A percentile compares a stretch with the other conserved stretches of the same genome.
Conservation (phyloP, 2,113 vertebrate species). For the Sminthopsis crassicaudata region DNA sequence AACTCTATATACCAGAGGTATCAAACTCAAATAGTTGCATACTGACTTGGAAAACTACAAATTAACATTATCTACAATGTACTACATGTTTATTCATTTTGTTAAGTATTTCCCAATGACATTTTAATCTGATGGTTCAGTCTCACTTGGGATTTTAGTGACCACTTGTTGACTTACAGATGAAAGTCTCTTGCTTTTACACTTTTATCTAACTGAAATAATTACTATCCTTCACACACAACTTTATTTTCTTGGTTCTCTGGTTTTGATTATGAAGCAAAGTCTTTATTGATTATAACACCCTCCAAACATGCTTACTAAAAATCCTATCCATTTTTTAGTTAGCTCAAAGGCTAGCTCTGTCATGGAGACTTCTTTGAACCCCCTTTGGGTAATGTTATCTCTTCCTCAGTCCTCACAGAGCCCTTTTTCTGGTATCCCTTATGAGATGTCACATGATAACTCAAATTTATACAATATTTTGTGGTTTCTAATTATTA, state of each 20-base stretch:
- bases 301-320: background rate
- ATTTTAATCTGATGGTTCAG: background rate
- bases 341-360: background rate
- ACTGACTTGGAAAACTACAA: background rate
- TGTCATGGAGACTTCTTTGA: background rate
- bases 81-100: background rate
- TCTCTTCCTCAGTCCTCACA: background rate
- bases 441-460: background rate
- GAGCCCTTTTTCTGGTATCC: background rate
- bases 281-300: background rate
- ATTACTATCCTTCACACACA: background rate
- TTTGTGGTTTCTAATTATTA: too few species aligned
- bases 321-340: background rate
- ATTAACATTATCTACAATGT: background rate
- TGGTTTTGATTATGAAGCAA: background rate
- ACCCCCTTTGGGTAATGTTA: background rate
- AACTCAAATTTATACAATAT: background rate
- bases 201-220: background rate
- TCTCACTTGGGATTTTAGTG: background rate
- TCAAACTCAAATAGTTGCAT: background rate
- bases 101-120: background rate
- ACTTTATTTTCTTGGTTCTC: background rate
- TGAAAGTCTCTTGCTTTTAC: background rate
- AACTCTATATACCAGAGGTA: background rate
- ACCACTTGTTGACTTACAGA: background rate